Evolutionary conservation across 2,797 vertebrate species (phyloP).

Genomic region (Acanthopagrus latus): DNA sequence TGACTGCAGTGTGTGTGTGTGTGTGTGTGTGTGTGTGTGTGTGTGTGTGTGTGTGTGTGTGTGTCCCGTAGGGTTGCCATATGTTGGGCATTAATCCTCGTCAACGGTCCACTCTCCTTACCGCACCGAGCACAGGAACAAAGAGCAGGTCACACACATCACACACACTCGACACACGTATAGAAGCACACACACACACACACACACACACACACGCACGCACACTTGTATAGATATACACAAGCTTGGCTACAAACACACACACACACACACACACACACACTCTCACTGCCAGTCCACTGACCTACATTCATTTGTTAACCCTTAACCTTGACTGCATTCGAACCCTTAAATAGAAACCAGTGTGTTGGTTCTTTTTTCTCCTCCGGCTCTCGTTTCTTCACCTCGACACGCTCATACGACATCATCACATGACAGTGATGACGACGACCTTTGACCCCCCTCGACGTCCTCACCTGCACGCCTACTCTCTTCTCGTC

Average conservation of each 20-base stretch:
- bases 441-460: constrained; percentile 46
- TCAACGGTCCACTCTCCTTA: constrained; percentile 79
- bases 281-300: constrained; percentile 29
- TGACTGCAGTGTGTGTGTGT: constrained; percentile 67
- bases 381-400: constrained; percentile 5
- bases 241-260: constrained; percentile 13
- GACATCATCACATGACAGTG: background rate
- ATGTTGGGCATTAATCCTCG: constrained; percentile 85
- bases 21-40: constrained; percentile 52
- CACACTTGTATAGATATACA: background rate
- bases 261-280: constrained; percentile 28
- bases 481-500: background rate
- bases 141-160: constrained; percentile 78
- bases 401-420: background rate
- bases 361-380: constrained; percentile 4
- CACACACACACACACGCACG: constrained; percentile 25
- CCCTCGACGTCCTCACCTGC: background rate
- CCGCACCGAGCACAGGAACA: constrained; percentile 75
- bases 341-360: constrained; percentile 55
- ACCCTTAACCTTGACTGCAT: constrained; percentile 55
- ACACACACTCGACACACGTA: constrained; percentile 31
- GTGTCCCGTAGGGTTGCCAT: constrained; percentile 83
- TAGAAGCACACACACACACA: constrained; percentile 7
- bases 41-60: constrained; percentile 57
- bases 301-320: constrained; percentile 75